Evolutionary conservation across 30 jellyfish, hydroid and myxozoan species (phyloP), one percentile per base, ranked within the genome.

Genomic region (Turritopsis dohrnii): DNA sequence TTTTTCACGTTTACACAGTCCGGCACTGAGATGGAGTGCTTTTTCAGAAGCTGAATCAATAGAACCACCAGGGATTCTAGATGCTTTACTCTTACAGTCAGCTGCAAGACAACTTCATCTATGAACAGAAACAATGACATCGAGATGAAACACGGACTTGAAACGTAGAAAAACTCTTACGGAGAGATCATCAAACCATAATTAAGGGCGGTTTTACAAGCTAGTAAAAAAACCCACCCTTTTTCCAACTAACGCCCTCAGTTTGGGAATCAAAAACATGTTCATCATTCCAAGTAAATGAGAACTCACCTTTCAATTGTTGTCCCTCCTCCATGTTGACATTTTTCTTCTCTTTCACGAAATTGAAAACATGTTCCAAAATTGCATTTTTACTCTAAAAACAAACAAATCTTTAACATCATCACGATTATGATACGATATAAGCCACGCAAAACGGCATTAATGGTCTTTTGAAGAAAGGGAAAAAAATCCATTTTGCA

Each of bases 321-420:
- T 41, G 60, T 41, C 60, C 60, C 60, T 41, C 60, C 60, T 41
- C 60, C 60, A 41, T 13, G 13, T 41, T 41, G 60, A 41, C 60
- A 3, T 19, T 69, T 19, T 7, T 27, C 30, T 69, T 69, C 30
- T 69, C 77, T 23, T 19, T 69, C 31, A 69, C 30, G 77, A 7
- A 69, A n/a, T n/a, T 23, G 19, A 69, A 69, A n/a, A 27, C 79
- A 28, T 65, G 52, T 65, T 80, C 87, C 26, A 80, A 53, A 65
- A 80, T 65, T 18, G 87, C 79, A 23, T 23, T 28, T 53, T 80
- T 80, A 28, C 80, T 80, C 87, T 80, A 53, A 28, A 80, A 22
- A 22, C 30, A 69, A 69, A 7, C 30, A 69, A 17, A 69, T n/a
- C n/a, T n/a, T n/a, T n/a, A n/a, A n/a, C n/a, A n/a, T n/a, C n/a